Evolutionary conservation across 2,797 vertebrate genomes (phyloP).

Genomic region (Sebastes reedi): DNA sequence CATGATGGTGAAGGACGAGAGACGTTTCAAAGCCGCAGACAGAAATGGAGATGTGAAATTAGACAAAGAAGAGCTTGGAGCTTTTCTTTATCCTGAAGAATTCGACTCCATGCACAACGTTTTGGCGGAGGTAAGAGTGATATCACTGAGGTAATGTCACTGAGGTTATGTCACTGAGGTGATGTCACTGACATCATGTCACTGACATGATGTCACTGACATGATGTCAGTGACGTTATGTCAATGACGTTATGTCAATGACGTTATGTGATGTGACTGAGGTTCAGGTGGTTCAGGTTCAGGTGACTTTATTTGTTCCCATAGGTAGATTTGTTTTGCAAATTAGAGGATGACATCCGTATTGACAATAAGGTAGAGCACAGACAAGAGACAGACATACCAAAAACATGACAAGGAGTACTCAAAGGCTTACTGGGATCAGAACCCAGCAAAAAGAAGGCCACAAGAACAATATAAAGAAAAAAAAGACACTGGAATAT

Average conservation of each 20-base stretch:
- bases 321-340: too few species aligned
- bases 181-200: background rate
- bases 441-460: too few species aligned
- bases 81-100: conserved; percentile 93
- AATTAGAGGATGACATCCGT: too few species aligned
- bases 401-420: too few species aligned
- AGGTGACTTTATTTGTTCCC: too few species aligned
- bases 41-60: conserved; percentile 85
- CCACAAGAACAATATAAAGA: too few species aligned
- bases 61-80: conserved; percentile 90
- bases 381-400: too few species aligned
- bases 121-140: conserved; percentile 86
- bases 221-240: background rate
- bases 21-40: conserved; percentile 91
- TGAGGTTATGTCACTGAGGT: background rate
- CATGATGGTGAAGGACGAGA: conserved; percentile 91
- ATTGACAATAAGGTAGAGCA: too few species aligned
- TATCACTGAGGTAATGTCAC: background rate
- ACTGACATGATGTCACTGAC: background rate
- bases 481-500: too few species aligned
- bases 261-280: background rate
- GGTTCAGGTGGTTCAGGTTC: too few species aligned
- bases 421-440: too few species aligned
- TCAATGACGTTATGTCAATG: background rate
- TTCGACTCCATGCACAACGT: conserved; percentile 93